These are phyloP conservation scores for Tribolium madens DNA, from an alignment of 1,140 invertebrate genomes.

Conservation along the genomic window DNA sequence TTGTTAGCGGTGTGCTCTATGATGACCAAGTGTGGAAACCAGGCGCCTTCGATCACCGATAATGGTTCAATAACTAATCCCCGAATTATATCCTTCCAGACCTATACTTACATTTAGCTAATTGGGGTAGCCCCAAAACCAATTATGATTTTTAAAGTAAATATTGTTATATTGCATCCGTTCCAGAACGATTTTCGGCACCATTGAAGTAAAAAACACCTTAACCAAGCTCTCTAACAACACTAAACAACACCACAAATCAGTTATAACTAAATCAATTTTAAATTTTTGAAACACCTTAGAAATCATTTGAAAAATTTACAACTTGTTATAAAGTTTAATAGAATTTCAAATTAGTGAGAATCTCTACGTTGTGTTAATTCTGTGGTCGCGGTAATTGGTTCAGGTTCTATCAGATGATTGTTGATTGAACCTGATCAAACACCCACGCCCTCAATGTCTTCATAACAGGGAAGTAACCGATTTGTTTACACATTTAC, in stretches of 20 bases:
- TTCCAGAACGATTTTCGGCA: constrained; percentile 17
- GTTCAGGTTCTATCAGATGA: constrained; percentile 46
- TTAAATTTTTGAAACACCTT: no score
- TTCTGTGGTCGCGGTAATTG: constrained; percentile 34
- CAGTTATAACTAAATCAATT: neutral
- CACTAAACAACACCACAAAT: neutral
- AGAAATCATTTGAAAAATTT: no score
- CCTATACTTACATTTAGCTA: constrained; percentile 61
- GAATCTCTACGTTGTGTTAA: constrained; percentile 3
- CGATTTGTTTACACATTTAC: constrained; percentile 29
- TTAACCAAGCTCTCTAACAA: neutral
- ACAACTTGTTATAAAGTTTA: no score
- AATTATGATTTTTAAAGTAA: constrained; percentile 61
- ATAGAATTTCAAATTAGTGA: neutral
- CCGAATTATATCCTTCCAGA: constrained; percentile 54
- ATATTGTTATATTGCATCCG: constrained; percentile 53
- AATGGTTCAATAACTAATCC: constrained; percentile 60
- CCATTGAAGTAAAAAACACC: constrained; percentile 4
- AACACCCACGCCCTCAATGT: constrained; percentile 52
- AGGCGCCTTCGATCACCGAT: constrained; percentile 57
- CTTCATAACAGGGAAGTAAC: constrained; percentile 49
- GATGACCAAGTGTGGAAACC: constrained; percentile 41
- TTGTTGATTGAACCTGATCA: constrained; percentile 50
- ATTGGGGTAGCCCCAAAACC: constrained; percentile 57
- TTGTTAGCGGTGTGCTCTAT: constrained; percentile 28